Evolutionary conservation across 2,113 vertebrate species (phyloP).

Genomic region (Perca flavescens): DNA sequence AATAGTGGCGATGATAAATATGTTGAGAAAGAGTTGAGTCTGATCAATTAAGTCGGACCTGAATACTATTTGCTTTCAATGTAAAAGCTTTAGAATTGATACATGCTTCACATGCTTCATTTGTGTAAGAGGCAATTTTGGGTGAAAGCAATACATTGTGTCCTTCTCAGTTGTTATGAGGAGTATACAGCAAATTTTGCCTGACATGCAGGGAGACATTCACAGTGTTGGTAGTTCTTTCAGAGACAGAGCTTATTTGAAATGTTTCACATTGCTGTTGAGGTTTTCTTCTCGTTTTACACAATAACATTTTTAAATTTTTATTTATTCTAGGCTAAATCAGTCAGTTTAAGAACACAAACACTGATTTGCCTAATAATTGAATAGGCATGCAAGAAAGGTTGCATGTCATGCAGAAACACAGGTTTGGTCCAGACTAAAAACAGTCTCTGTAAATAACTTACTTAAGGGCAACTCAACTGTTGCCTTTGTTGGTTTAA

Average conservation of each 20-base stretch:
- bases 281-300: not conserved
- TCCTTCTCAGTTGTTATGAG: not conserved
- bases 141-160: not conserved
- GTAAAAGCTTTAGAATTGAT: not conserved
- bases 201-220: not conserved
- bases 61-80: not conserved
- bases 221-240: not conserved
- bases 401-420: not conserved
- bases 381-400: not conserved
- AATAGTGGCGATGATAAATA: not conserved
- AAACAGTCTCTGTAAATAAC: not conserved
- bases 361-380: not conserved
- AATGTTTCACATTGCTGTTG: not conserved
- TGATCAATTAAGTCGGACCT: not conserved
- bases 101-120: not conserved
- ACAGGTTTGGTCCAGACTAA: not conserved
- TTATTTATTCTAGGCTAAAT: not conserved
- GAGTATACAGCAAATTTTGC: not conserved
- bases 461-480: constrained; percentile 22
- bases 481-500: constrained; percentile 13
- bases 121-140: not conserved
- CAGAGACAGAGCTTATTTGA: not conserved
- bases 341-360: constrained; percentile 9
- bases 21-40: not conserved
- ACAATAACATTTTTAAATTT: not conserved